These are phyloP conservation scores for Ceuthmochares aereus DNA, from an alignment of 2,113 vertebrate species.

Conservation along the genomic window DNA sequence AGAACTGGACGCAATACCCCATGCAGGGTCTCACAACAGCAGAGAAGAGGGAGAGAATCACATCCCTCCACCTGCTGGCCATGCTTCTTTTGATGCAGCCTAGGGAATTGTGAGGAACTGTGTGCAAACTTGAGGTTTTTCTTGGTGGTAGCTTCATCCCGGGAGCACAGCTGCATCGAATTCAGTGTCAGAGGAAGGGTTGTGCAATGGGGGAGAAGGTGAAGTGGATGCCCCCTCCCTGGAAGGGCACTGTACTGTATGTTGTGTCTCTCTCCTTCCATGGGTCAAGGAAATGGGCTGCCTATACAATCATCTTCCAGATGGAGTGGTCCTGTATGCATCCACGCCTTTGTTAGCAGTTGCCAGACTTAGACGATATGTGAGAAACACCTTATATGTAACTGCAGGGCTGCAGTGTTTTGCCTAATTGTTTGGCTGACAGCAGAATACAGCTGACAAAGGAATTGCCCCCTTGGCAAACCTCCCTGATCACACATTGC, in stretches of 20 bases:
- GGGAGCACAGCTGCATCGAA: accelerated
- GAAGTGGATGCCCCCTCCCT: too few species aligned
- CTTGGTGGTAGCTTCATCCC: accelerated
- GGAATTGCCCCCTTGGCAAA: not conserved
- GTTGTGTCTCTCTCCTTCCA: not conserved
- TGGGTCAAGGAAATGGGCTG: not conserved
- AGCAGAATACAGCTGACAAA: not conserved
- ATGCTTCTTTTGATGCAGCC: too few species aligned
- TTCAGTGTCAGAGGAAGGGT: not conserved
- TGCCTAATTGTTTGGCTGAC: not conserved
- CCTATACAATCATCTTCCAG: not conserved
- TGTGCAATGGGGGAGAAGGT: not conserved
- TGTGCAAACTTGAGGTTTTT: accelerated
- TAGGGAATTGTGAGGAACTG: not conserved
- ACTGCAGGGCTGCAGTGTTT: not conserved
- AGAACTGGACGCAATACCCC: too few species aligned
- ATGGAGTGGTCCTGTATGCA: not conserved
- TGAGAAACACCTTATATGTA: not conserved
- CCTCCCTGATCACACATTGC: not conserved
- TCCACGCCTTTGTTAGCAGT: not conserved
- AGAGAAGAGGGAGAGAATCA: too few species aligned
- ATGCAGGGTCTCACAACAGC: too few species aligned
- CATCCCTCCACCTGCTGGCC: too few species aligned
- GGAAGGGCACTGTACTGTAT: not conserved
- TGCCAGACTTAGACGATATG: not conserved